Base-by-base conservation (phyloP, 2,797 vertebrate genomes). In the Adelosebastes latens region DNA sequence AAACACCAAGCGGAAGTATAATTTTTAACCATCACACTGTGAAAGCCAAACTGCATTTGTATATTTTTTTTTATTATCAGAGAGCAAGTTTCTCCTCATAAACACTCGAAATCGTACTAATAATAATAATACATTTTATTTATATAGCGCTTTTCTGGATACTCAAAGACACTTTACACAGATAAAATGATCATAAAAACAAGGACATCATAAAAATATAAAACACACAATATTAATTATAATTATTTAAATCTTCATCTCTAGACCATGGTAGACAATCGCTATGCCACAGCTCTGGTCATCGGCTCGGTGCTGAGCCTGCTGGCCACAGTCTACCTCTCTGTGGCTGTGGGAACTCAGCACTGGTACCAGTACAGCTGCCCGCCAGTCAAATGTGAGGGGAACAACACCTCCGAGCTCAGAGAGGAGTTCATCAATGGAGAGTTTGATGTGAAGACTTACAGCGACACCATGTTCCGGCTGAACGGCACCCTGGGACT, bases 291-390 rank as follows among this genome's bases (percentile, higher is more conserved):
- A 4, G 98, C 98, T 0, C 91, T 99, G 73, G 98, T 99, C 49
- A 99, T 99, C 16, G 98, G 97, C 77, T 98, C 97, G 0, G 98
- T 99, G 69, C 96, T 99, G 84, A 99, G 98, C 88, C 96, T 99
- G 87, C 95, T 99, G 90, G 98, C 98, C 78, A 96, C 97, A 3
- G 97, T 99, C 74, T 99, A 99, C 89, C 96, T 99, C 82, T 98
- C 97, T 1, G 97, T 97, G 80, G 98, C 98, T 0, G 96, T 98
- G 31, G 98, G 98, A 72, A 99, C 98, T 0, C 97, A 97, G 89
- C 96, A 98, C 89, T 99, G 98, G 98, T 99, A 97, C 88, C 97
- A 98, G 86, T 99, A 98, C 93, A 96, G 91, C 82, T 97, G 95
- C 74, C 94, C 95, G 14, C 91, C 94, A 0, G 87, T 88, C 5